Base-by-base conservation (phyloP, 2,113 vertebrate species). In the Crotalus tigris region DNA sequence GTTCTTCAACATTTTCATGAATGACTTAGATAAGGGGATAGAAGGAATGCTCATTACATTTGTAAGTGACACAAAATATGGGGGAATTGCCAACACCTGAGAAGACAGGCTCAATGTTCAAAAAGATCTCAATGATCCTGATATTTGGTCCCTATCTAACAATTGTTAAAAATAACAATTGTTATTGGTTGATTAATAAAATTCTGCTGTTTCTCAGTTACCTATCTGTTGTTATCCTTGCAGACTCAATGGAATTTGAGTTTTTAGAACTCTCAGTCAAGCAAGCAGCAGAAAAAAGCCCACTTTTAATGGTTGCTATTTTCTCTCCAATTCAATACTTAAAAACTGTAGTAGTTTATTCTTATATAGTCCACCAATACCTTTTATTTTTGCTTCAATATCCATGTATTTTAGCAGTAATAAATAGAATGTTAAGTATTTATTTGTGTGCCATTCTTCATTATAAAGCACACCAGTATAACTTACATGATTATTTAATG, bases 401-500 rank as follows among this genome's bases (percentile, higher is more conserved):
- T 95, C 85, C 53, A 90, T 29, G 64, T 89, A 1, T 92, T 93
- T 90, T 69, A 93, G 88, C 90, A 93, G 3, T 1, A 46, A 21
- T 88, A 95, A 91, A 94, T 3, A 81, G 92, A 64, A 8, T 0
- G 1, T 61, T 4, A 61, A 33, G 33, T 5, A 57, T 39, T 19
- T 29, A 21, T 64, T 88, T 59, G 69, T 85, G 1, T 0, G 19
- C 58, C 53, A 23, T 39, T 54, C 46, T 55, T 61, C 55, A 85
- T 88, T 85, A 55, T 85, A 2, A 1, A 1, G 0, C 81, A 87
- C 81, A 75, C 69, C 54, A 6, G 55, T 11, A 29, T 0, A 0
- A 89, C 92, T 94, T 94, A 93, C 75, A 91, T 94, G 93, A 95
- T 95, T 95, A 94, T 93, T 90, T 94, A 93, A 88, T 69, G 55